Base-by-base conservation (phyloP, 2,888 invertebrate species). In the Mycalesis mineus region DNA sequence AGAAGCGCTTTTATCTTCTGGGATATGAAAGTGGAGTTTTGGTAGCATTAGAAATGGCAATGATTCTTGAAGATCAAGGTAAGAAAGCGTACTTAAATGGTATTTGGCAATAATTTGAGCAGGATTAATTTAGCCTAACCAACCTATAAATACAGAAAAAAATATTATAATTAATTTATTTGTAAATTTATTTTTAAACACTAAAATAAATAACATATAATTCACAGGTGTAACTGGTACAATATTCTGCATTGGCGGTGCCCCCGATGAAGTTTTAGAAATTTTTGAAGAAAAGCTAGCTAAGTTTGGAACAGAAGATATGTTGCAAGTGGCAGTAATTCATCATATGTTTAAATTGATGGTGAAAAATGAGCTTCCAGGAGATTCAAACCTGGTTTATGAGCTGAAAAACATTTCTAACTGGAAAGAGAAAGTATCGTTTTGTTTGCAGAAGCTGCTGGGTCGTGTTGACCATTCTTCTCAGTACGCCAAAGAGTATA, bases 221-320 rank as follows among this genome's bases (percentile, higher is more conserved):
- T 22, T 45, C 29, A 15, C 65, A 84, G 84, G 79, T 50, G 59
- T 75, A 11, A 70, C 62, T 0, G 82, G 82, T 17, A 78, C 74
- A 15, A 71, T 83, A 0, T 83, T 70, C 60, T 77, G 77, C 44
- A 54, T 83, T 17, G 84, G 84, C 2, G 75, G 74, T 40, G 65
- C 69, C 15, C 82, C 82, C 5, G 70, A 69, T 7, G 77, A 71
- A n/a, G 64, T 76, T 29, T 51, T 64, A 11, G 45, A 37, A 0
- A 54, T 56, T 2, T 55, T 80, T 0, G 66, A 72, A 14, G 57
- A 66, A 3, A 64, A 72, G 15, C 33, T 74, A 8, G 33, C 57
- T 7, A 48, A 42, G 4, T 70, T 63, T 9, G 52, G 62, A 0
- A 60, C 67, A 3, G 72, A 73, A 9, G 64, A 66, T 2, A 57